A percentile compares a stretch with the other conserved stretches of the same genome.
phyloP scores from a whole-genome alignment of 1,140 invertebrate genomes.

The Ganaspis sp. region DNA sequence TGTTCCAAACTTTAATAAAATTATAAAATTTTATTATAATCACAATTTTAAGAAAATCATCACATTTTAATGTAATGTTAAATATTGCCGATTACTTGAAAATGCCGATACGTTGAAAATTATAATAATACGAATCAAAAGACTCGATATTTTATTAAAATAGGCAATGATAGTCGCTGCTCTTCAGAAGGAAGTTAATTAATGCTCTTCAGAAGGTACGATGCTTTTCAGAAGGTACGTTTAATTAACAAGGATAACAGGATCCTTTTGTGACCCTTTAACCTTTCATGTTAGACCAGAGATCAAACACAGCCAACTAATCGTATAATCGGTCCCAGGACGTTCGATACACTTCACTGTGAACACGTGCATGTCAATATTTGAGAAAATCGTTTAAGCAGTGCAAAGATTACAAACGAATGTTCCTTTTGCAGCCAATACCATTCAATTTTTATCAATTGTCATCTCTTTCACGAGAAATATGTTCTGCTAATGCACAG shows the following conservation, averaged over 20 bases:
- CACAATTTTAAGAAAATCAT: too few relatives aligned
- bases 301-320: neutral
- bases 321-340: neutral
- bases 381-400: neutral
- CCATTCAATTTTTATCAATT: neutral
- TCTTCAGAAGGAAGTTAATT: too few relatives aligned
- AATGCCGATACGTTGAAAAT: too few relatives aligned
- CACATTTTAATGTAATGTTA: too few relatives aligned
- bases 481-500: neutral
- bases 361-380: neutral
- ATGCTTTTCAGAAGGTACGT: neutral
- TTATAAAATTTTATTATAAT: too few relatives aligned
- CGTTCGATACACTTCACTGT: neutral
- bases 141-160: too few relatives aligned
- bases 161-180: too few relatives aligned
- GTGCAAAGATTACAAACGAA: neutral
- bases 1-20: too few relatives aligned
- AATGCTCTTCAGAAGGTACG: too few relatives aligned
- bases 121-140: too few relatives aligned
- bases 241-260: constrained; percentile 24
- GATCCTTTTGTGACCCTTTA: neutral
- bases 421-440: neutral
- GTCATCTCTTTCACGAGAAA: neutral
- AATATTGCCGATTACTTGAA: too few relatives aligned
- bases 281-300: constrained; percentile 7